A percentile compares a stretch with the other conserved stretches of the same genome.
phyloP scores from a whole-genome alignment of 2,797 vertebrate genomes.

The Heterohyrax brucei region DNA sequence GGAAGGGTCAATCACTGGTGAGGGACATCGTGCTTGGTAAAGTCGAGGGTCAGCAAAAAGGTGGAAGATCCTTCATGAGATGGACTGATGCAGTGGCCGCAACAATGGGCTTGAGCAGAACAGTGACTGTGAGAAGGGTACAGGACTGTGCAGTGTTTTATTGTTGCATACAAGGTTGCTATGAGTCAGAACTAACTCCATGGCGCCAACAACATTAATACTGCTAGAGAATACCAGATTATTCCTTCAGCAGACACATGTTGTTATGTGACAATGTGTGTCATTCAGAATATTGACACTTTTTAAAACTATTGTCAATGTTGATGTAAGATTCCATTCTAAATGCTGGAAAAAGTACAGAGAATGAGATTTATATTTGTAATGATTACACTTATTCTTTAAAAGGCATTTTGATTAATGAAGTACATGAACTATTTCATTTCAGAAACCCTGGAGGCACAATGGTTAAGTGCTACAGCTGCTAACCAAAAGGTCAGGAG shows the following conservation, averaged over 20 bases:
- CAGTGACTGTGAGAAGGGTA: too few species aligned
- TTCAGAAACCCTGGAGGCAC: not conserved
- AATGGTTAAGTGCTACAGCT: too few species aligned
- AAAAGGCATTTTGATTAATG: constrained; percentile 27
- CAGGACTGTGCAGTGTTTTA: too few species aligned
- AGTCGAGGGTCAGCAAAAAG: too few species aligned
- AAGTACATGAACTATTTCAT: not conserved
- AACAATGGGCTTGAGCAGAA: too few species aligned
- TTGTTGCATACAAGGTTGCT: too few species aligned
- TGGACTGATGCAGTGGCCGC: too few species aligned
- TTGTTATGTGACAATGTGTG: not conserved
- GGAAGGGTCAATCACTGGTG: too few species aligned
- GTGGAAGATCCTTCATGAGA: too few species aligned
- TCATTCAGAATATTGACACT: not conserved
- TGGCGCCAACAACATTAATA: not conserved
- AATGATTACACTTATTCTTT: not conserved
- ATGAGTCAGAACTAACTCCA: too few species aligned
- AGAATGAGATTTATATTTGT: not conserved
- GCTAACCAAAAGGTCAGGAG: too few species aligned
- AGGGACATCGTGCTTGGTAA: too few species aligned
- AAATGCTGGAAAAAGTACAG: not conserved
- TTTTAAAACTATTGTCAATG: not conserved
- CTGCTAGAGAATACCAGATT: not conserved
- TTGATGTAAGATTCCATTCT: not conserved
- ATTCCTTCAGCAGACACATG: not conserved